Base-by-base conservation (phyloP, 2,113 vertebrate species). In the Jaculus jaculus region DNA sequence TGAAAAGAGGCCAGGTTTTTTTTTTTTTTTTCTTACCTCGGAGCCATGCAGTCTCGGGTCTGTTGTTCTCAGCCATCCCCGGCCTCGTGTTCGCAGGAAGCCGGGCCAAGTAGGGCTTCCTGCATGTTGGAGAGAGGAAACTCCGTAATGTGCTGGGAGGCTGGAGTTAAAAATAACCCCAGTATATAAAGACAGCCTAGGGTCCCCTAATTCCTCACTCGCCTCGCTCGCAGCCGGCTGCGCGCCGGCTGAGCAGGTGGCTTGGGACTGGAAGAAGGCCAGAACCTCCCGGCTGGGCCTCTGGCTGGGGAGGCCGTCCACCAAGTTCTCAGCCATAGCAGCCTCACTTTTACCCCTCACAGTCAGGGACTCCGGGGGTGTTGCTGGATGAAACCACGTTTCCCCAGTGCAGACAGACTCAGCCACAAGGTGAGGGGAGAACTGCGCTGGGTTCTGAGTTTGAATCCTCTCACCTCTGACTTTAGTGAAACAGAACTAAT, bases 131-230 rank as follows among this genome's bases (percentile, higher is more conserved):
- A 92, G 98, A 98, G 98, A 99, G 99, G 99, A 99, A 99, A 98
- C 98, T 87, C 98, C 97, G 98, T 98, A 98, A 99, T 98, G 98
- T 98, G 98, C 98, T 98, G 98, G 98, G 98, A 98, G 98, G 98
- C 98, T 97, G 98, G 47, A 98, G 98, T 99, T 99, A 99, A 99
- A 99, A 99, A 99, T 99, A 99, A 99, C 99, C 75, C 96, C 3
- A 97, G 98, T 99, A 99, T 99, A 99, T 98, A 99, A 99, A 96
- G 98, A 97, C 94, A 51, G 97, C 60, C 1, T 96, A 98, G 98
- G 98, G 98, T 98, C 98, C 98, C 98, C 97, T 97, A 97, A 97
- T 98, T 97, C 97, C 98, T 93, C 95, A 95, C 97, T 98, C 98
- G 97, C 97, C 98, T 93, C 95, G 95, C 97, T 98, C 98, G 97